Conservation (phyloP, 37 sponge, comb jelly and placozoan species). For the Halisarca cf. caerulea region DNA sequence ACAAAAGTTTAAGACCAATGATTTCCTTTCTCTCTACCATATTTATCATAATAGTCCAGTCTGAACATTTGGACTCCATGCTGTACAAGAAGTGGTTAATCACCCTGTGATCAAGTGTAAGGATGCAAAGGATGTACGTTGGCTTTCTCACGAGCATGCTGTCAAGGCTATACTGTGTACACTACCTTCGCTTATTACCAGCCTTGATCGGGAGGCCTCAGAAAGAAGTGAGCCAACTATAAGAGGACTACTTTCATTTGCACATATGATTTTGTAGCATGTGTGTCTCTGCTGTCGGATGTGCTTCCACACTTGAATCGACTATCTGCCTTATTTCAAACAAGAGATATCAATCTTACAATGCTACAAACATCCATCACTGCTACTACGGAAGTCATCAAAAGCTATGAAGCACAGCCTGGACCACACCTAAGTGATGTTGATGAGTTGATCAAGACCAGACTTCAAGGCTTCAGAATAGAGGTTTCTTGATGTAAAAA, state of each 20-base stretch:
- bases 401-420: too few species aligned
- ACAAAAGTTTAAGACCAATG: slow-evolving; percentile 8
- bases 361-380: too few species aligned
- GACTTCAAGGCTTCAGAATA: slow-evolving; percentile 13
- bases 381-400: too few species aligned
- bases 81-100: slow-evolving; percentile 12
- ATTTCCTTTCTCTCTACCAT: not conserved
- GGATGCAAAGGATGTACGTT: slow-evolving; percentile 49
- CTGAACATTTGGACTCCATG: slow-evolving; percentile 6
- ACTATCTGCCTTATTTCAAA: slow-evolving; percentile 22
- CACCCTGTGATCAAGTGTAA: slow-evolving; percentile 8
- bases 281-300: not conserved
- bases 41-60: slow-evolving; percentile 9
- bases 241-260: too few species aligned
- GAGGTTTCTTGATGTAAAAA: not conserved
- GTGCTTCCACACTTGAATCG: slow-evolving; percentile 19
- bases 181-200: slow-evolving; percentile 40
- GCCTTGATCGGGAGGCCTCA: slow-evolving; percentile 38
- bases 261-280: slow-evolving; percentile 37
- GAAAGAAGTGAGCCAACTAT: too few species aligned
- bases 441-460: not conserved
- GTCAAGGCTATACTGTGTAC: slow-evolving; percentile 27
- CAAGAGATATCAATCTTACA: slow-evolving; percentile 7
- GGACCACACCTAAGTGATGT: too few species aligned
- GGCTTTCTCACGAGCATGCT: slow-evolving; percentile 53